Evolutionary conservation across 2,888 invertebrate genomes (phyloP).

Genomic region (Cheilosia soror): DNA sequence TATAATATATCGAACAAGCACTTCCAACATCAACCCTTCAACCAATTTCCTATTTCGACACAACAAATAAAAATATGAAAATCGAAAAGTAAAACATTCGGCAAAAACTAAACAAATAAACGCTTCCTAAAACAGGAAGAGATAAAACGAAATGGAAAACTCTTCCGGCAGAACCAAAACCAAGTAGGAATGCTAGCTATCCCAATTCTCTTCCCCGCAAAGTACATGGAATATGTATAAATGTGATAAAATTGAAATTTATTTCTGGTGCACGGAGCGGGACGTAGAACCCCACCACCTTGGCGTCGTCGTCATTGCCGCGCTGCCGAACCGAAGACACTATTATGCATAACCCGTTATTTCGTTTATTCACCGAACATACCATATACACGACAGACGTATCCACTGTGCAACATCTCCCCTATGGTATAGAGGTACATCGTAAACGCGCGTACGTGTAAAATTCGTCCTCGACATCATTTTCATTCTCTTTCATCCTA

Average conservation of each 20-base stretch:
- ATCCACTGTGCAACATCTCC: not conserved
- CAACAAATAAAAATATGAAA: conserved; percentile 62
- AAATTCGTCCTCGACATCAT: conserved; percentile 56
- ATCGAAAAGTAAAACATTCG: conserved; percentile 68
- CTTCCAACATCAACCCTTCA: conserved; percentile 6
- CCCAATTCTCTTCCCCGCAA: conserved; percentile 28
- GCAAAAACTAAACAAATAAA: conserved; percentile 72
- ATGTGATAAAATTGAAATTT: conserved; percentile 74
- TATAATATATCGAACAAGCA: conserved; percentile 47
- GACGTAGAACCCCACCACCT: conserved; percentile 13
- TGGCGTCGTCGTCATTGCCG: not conserved
- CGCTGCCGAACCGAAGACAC: conserved; percentile 52
- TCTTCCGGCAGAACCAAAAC: conserved; percentile 53
- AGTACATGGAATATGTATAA: conserved; percentile 44
- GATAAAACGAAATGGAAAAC: conserved; percentile 71
- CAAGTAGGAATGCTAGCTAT: conserved; percentile 36
- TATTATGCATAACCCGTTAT: conserved; percentile 75
- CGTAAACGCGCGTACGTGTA: conserved; percentile 52
- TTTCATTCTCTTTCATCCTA: conserved; percentile 33
- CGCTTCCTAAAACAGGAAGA: conserved; percentile 63
- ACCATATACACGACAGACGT: conserved; percentile 24
- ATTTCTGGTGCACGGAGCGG: conserved; percentile 52
- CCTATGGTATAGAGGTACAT: conserved; percentile 15
- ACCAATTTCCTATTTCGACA: conserved; percentile 49
- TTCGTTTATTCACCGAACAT: conserved; percentile 67